Evolutionary conservation across 2,113 vertebrate genomes (phyloP).

Genomic region (Pantherophis guttatus): DNA sequence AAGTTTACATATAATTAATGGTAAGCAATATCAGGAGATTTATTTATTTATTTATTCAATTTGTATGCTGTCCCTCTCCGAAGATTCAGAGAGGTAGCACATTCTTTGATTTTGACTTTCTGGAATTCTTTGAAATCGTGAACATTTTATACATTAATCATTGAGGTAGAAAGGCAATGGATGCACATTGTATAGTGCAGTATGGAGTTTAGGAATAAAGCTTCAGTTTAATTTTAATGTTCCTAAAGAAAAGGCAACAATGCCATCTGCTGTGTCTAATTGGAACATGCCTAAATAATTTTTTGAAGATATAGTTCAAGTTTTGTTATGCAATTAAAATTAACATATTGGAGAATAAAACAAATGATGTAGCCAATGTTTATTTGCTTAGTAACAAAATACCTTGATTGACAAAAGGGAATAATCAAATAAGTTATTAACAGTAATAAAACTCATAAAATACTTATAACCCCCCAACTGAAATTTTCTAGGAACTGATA

Average conservation of each 20-base stretch:
- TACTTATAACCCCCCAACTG: background rate
- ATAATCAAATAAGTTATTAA: background rate
- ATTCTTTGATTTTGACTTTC: background rate
- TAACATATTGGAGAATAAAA: background rate
- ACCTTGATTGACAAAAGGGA: background rate
- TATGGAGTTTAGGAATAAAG: background rate
- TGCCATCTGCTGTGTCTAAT: slow-evolving; percentile 7
- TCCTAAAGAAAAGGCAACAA: background rate
- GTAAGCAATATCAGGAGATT: background rate
- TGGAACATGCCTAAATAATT: background rate
- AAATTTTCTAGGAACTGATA: background rate
- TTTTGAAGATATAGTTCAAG: background rate
- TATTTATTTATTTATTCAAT: too few relatives aligned
- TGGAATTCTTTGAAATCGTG: background rate
- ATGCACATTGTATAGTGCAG: background rate
- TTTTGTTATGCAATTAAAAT: background rate
- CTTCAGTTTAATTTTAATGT: background rate
- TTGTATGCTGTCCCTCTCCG: too few relatives aligned
- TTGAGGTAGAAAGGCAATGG: background rate
- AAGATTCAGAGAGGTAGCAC: background rate
- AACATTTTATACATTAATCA: background rate
- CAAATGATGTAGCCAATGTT: background rate
- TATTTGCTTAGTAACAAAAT: background rate
- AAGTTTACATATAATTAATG: background rate
- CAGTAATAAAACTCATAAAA: background rate